phyloP scores from a whole-genome alignment of 2,888 invertebrate genomes.

The Maniola hyperantus region DNA sequence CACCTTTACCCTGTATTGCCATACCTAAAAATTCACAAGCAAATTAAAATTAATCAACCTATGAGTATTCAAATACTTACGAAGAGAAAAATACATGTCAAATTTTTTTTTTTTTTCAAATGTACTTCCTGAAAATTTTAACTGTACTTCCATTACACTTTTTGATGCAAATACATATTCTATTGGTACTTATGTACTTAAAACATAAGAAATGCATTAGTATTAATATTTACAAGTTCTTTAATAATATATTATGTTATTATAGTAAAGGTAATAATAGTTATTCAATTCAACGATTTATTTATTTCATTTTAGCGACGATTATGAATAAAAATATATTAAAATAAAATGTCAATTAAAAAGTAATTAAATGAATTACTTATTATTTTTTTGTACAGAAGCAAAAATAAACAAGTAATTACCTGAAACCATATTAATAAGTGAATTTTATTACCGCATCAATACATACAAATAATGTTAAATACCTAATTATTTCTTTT shows the following conservation, averaged over 20 bases:
- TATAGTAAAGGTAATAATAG: neutral
- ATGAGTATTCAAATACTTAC: neutral
- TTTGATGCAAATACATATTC: neutral
- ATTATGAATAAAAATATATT: too few species aligned
- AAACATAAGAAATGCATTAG: neutral
- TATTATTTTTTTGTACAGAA: constrained; percentile 52
- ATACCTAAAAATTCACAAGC: constrained; percentile 33
- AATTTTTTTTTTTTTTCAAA: neutral
- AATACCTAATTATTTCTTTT: neutral
- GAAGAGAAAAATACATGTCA: neutral
- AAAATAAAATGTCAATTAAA: too few species aligned
- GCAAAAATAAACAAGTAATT: constrained; percentile 47
- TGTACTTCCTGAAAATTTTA: neutral
- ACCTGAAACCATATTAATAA: neutral
- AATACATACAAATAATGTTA: neutral
- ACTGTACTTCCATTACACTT: neutral
- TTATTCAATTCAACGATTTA: neutral
- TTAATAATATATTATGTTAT: neutral
- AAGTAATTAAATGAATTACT: constrained; percentile 38
- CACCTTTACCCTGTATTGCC: constrained; percentile 59
- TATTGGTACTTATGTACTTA: neutral
- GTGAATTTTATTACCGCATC: neutral
- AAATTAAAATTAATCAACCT: constrained; percentile 51
- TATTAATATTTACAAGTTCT: neutral
- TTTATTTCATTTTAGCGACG: too few species aligned